Evolutionary conservation across 2,113 vertebrate genomes (phyloP).

Genomic region (Myotis lucifugus): DNA sequence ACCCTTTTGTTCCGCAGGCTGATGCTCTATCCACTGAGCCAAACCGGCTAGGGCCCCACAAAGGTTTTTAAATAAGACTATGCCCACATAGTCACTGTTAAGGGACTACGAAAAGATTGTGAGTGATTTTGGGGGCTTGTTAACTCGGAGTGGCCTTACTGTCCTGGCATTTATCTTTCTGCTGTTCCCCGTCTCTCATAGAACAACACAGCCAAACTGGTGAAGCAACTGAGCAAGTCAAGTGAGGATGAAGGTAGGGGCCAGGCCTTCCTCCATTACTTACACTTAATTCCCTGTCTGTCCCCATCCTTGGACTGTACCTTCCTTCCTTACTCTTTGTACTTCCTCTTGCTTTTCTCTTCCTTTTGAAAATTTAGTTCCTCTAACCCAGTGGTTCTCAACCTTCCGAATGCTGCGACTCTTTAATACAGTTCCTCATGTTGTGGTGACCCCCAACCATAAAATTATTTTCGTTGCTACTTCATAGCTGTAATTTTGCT

Average conservation of each 20-base stretch:
- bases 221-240: constrained; percentile 95
- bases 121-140: background rate
- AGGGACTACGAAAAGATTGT: background rate
- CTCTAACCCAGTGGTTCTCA: background rate
- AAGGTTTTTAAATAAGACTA: background rate
- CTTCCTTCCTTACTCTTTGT: background rate
- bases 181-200: constrained; percentile 55
- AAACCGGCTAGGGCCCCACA: too few relatives aligned
- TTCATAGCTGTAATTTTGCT: too few relatives aligned
- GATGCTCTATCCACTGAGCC: too few relatives aligned
- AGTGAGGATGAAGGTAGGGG: constrained; percentile 92
- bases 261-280: background rate
- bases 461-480: too few relatives aligned
- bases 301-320: background rate
- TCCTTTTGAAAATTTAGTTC: background rate
- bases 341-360: background rate
- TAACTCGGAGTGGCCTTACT: background rate
- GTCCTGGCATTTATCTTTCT: background rate
- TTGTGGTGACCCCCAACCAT: too few relatives aligned
- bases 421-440: too few relatives aligned
- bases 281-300: background rate
- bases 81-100: background rate
- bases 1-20: too few relatives aligned
- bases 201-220: constrained; percentile 98
- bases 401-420: too few relatives aligned